Evolutionary conservation across 2,113 vertebrate species (phyloP), one percentile per base, ranked within the genome.

Genomic region (Menidia beryllina): DNA sequence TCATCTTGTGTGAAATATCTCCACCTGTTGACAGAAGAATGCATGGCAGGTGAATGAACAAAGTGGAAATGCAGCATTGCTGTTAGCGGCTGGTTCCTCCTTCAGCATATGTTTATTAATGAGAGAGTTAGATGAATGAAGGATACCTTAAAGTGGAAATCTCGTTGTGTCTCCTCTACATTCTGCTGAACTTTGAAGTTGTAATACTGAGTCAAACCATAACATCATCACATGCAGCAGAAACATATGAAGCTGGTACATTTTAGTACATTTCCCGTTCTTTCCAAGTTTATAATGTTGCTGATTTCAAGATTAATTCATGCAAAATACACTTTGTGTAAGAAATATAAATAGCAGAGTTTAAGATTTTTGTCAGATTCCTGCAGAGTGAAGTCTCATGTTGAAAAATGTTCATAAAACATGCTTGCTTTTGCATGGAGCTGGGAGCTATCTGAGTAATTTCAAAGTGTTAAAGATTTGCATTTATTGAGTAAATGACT

Each of bases 1-100:
- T 45, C 8, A 87, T 84, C 73, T 72, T 11, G n/a, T 81, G 83
- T 83, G 66, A 41, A 86, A 83, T 19, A 88, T 87, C 88, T 68
- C 88, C 90, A 81, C 86, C 88, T 88, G 75, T 81, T 89, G 90
- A 82, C 81, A 26, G 27, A 56, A 34, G 26, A 17, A 27, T 52
- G 57, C 48, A 82, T 39, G 66, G 27, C 68, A 52, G 34, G 11
- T 60, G 50, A 60, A 9, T 8, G 7, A 50, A 59, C 53, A 60
- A 59, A 50, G 58, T 49, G 17, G 36, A 68, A 63, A 34, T 7
- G 34, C 39, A 25, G 8, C 39, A 27, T n/a, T 45, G 15, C 17
- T 45, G 41, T 45, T 45, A 43, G 23, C n/a, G 19, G 0, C 43
- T 34, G 58, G 19, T 52, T 71, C 68, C 66, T 62, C 63, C 60